Evolutionary conservation across 2,888 invertebrate genomes (phyloP), one percentile per base, ranked within the genome.

Genomic region (Rhingia rostrata): DNA sequence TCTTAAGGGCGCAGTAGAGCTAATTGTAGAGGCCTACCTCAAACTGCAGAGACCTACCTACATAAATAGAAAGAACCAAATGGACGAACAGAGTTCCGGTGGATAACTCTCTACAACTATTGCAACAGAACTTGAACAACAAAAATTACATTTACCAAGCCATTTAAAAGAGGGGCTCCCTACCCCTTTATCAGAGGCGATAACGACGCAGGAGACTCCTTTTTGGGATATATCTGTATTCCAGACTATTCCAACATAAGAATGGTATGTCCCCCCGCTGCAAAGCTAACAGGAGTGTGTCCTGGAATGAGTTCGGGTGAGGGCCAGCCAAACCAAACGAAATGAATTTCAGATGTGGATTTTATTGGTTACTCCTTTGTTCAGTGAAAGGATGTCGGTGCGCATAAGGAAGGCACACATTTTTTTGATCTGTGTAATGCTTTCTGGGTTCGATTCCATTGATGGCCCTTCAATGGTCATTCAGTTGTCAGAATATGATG

Each of bases 281-380:
- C 22, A 22, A 2, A 22, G 22, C 22, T 22, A 2, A 22, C 1
- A 22, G 22, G 22, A 22, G 22, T 22, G 22, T 22, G 22, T 22
- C 22, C 22, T 22, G 22, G 22, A 22, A 22, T 22, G 22, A 2
- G 22, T 22, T 1, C 22, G 22, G 22, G 2, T 2, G 22, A 22
- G 22, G 22, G 2, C 22, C 47, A 61, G 56, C 49, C 37, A 77
- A 73, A 30, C 63, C 67, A 73, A 79, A 69, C 69, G 63, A 83
- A 83, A 73, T 83, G 83, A 83, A 79, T 83, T 79, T 74, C 79
- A 61, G 70, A 77, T 77, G 60, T 56, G 72, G 41, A 82, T 69
- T 75, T 70, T 69, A 81, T 82, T 67, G 53, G 66, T 78, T 72
- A 30, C 49, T 56, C 22, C 66, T 72, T 64, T 75, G 49, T 51